These are phyloP conservation scores for Drosophila mayri DNA, from an alignment of 1,140 invertebrate species.

Conservation along the genomic window DNA sequence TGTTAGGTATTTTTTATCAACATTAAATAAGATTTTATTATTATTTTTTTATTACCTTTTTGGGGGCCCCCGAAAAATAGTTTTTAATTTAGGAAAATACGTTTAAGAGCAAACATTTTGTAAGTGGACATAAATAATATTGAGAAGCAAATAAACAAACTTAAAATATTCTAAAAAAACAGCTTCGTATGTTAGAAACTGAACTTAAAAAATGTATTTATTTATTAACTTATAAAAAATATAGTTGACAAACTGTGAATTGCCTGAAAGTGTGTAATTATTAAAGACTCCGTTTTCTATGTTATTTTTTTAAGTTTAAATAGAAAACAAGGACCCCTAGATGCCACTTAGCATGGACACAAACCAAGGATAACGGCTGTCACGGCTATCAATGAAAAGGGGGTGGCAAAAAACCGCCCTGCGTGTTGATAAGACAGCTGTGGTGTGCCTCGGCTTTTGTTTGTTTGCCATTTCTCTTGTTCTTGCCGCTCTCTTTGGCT, in stretches of 20 bases:
- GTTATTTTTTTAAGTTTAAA: background rate
- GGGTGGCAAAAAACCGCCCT: slow-evolving; percentile 55
- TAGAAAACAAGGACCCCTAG: background rate
- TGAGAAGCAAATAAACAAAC: background rate
- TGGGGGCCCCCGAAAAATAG: background rate
- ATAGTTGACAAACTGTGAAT: background rate
- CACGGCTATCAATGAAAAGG: slow-evolving; percentile 31
- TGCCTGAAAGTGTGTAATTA: background rate
- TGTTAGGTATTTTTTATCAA: too few species aligned
- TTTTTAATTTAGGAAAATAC: background rate
- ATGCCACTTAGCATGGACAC: slow-evolving; percentile 32
- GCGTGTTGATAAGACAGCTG: slow-evolving; percentile 41
- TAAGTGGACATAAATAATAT: background rate
- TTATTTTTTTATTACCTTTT: background rate
- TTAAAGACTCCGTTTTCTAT: background rate
- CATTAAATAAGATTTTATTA: background rate
- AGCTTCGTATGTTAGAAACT: background rate
- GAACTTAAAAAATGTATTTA: background rate
- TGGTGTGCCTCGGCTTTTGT: slow-evolving; percentile 29
- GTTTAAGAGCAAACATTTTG: background rate
- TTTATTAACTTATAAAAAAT: background rate
- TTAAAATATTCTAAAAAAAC: background rate
- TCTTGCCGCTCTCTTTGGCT: slow-evolving; percentile 17
- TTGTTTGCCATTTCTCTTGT: slow-evolving; percentile 47
- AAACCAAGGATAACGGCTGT: slow-evolving; percentile 28